Evolutionary conservation across 2,888 invertebrate genomes (phyloP), one percentile per base, ranked within the genome.

Genomic region (Epistrophe eligans): DNA sequence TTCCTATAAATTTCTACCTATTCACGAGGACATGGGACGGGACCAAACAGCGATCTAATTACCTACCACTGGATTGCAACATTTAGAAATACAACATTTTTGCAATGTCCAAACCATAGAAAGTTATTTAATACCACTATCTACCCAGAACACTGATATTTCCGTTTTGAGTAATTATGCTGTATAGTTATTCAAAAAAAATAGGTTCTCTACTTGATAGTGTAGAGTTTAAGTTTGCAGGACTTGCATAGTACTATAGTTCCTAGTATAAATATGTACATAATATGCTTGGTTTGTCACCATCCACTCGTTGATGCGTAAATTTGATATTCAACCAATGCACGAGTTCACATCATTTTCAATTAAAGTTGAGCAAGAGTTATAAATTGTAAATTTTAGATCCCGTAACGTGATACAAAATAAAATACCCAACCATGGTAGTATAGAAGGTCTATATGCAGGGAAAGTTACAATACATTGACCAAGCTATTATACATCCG

Each of bases 281-380:
- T 1, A 38, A 1, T 45, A 13, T 35, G 17, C 7, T 24, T 24
- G 3, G 15, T 67, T 64, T 45, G 28, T 45, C 5, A 10, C 43
- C 28, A 32, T 38, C 15, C 35, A 45, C 8, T 8, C 6, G 9
- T 43, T 48, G 38, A 50, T 67, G 50, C 67, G 48, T 67, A 19
- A 50, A 67, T 67, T 35, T 50, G 35, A 35, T 67, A 67, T 67
- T 67, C 50, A 50, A 35, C 19, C 48, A 50, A 67, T 50, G 50
- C 35, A 48, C 35, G 50, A 67, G 50, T 67, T 50, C 67, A 67
- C 50, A 50, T 67, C 38, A 50, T 67, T 67, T 67, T 50, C 67
- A 67, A 67, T 67, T 38, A 50, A 50, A 50, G 19, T 66, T 66
- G 35, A 13, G 50, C 35, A 66, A 48, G 48, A 66, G 66, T 66